phyloP scores from a whole-genome alignment of 2,888 invertebrate genomes.

The Nomada ruficornis region DNA sequence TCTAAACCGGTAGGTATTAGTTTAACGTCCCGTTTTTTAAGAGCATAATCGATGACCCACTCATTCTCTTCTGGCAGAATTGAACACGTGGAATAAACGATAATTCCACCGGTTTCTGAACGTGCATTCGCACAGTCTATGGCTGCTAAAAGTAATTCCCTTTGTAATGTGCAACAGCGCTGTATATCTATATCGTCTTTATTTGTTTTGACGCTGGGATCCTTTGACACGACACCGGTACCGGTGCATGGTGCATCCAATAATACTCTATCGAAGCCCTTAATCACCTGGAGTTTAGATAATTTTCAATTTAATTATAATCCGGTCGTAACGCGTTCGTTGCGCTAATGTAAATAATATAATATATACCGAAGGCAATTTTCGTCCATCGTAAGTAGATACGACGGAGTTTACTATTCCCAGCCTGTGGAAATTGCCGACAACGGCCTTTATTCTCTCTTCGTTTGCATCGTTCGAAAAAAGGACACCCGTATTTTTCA shows the following conservation, averaged over 20 bases:
- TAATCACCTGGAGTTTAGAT: slow-evolving; percentile 87
- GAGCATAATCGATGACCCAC: slow-evolving; percentile 97
- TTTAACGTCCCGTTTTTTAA: slow-evolving; percentile 97
- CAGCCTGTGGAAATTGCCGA: slow-evolving; percentile 98
- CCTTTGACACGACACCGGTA: slow-evolving; percentile 98
- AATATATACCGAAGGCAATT: slow-evolving; percentile 88
- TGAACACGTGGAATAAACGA: slow-evolving; percentile 99
- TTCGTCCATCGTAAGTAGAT: slow-evolving; percentile 94
- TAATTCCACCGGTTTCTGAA: slow-evolving; percentile 95
- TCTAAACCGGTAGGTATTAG: slow-evolving; percentile 96
- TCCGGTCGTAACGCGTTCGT: not conserved
- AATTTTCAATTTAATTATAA: slow-evolving; percentile 15
- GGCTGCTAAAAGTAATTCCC: slow-evolving; percentile 96
- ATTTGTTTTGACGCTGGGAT: slow-evolving; percentile 97
- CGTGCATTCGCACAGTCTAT: slow-evolving; percentile 98
- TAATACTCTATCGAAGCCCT: slow-evolving; percentile 97
- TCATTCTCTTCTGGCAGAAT: slow-evolving; percentile 99
- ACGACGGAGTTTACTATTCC: slow-evolving; percentile 97
- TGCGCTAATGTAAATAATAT: no score
- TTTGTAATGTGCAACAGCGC: slow-evolving; percentile 95
- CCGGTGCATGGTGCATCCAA: slow-evolving; percentile 99
- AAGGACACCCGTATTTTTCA: slow-evolving; percentile 98
- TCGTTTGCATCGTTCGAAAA: slow-evolving; percentile 98
- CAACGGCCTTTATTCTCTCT: slow-evolving; percentile 95
- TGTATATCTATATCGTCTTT: slow-evolving; percentile 96